Percentiles rank a stretch among this genome's conserved stretches.
phyloP scores from a whole-genome alignment of 2,113 vertebrate genomes.

The Lamprologus callipterus region DNA sequence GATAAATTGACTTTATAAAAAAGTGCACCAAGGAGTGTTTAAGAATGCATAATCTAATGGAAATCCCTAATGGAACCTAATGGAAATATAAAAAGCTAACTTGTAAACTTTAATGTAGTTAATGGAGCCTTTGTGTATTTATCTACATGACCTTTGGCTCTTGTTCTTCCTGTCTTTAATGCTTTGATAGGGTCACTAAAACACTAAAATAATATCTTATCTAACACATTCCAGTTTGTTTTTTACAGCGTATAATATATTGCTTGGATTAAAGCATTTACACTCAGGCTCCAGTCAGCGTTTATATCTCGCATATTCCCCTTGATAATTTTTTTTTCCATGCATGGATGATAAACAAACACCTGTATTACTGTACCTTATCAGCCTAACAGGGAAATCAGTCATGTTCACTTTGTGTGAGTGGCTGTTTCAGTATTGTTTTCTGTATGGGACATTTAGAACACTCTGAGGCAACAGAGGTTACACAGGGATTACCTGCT shows the following conservation, averaged over 20 bases:
- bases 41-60: not conserved
- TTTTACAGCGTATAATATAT: not conserved
- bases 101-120: not conserved
- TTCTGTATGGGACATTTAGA: not conserved
- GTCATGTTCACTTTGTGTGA: not conserved
- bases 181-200: not conserved
- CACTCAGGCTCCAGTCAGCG: not conserved
- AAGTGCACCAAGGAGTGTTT: not conserved
- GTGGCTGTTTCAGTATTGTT: not conserved
- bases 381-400: not conserved
- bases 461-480: not conserved
- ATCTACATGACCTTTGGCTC: slow-evolving; percentile 23
- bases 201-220: slow-evolving; percentile 12
- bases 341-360: not conserved
- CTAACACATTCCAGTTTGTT: not conserved
- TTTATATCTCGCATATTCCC: slow-evolving; percentile 8
- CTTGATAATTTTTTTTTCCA: not conserved
- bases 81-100: not conserved
- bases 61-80: not conserved
- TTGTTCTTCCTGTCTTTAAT: not conserved
- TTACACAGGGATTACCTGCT: not conserved
- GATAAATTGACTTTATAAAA: not conserved
- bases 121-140: not conserved
- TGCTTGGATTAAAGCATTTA: not conserved
- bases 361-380: not conserved